Conservation (phyloP, 64 coral and sea anemone genomes). For the Stylophora pistillata region DNA sequence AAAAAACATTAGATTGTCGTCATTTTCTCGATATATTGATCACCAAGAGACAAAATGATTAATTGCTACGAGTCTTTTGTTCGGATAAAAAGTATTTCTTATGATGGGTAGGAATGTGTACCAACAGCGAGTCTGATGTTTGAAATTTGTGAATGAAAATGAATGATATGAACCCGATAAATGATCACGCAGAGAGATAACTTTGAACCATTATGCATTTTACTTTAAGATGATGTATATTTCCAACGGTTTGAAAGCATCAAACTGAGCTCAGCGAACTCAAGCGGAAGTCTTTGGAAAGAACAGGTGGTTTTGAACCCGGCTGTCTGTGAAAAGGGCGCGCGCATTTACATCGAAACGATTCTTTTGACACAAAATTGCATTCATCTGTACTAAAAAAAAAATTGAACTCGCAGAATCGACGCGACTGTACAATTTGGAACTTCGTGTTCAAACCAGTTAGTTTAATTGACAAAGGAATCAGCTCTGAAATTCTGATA, state of each 20-base stretch:
- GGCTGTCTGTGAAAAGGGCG: neutral
- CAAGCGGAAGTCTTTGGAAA: neutral
- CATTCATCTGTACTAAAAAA: neutral
- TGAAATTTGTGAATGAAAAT: no score
- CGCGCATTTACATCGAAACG: neutral
- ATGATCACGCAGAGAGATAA: neutral
- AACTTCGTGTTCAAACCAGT: neutral
- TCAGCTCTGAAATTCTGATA: neutral
- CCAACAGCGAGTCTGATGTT: no score
- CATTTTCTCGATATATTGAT: neutral
- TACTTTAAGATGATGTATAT: neutral
- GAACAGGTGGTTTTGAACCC: neutral
- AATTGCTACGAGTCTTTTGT: neutral
- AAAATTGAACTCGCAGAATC: neutral
- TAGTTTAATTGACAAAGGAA: neutral
- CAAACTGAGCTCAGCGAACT: neutral
- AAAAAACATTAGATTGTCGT: neutral
- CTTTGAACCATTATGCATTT: neutral
- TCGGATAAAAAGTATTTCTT: neutral
- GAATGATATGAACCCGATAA: no score
- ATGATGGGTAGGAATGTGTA: no score
- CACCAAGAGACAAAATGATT: neutral
- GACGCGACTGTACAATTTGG: neutral
- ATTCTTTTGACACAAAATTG: neutral
- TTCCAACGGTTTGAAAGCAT: neutral